Evolutionary conservation across 1,140 invertebrate species (phyloP), one percentile per base, ranked within the genome.

Genomic region (Pseudomyrmex cubaensis): DNA sequence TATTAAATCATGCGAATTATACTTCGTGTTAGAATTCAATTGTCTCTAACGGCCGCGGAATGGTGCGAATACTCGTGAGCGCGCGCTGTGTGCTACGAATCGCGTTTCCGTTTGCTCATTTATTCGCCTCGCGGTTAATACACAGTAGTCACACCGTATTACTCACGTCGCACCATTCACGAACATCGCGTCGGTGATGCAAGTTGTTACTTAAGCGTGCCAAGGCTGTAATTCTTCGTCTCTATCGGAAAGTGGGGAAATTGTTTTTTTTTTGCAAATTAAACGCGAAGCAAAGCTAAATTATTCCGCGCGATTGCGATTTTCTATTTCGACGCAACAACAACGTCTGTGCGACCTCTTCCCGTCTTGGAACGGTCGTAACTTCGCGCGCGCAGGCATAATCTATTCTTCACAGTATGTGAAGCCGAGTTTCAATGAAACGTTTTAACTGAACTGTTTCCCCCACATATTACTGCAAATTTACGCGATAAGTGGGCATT

Each of bases 161-260:
- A 70, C 50, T 63, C 56, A 25, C 56, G 50, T 17, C 8, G 15
- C 57, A 54, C 9, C 67, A 54, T 82, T 70, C 35, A 13, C 46
- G 20, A 59, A 82, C 17, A 69, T 10, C 17, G 25, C 25, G 83
- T 86, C 83, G 83, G 84, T 89, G 85, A 85, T 90, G 89, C 84
- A 90, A 85, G 82, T 83, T 84, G 83, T 87, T 85, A 83, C 66
- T 73, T 87, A 90, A 91, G 84, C 87, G 83, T 90, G 88, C 87
- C 86, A 89, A 90, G 88, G 85, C 85, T 85, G 88, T 59, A 48
- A 62, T 82, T 44, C 2, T 0, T 66, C 77, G n/a, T 85, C 44
- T 61, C 20, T 73, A 48, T 64, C 48, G n/a, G 10, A n/a, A 35
- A 35, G 35, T 20, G 0, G 35, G 35, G 2, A 5, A 35, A 7